Conservation (phyloP, 2,888 invertebrate species). For the Leptothorax acervorum region DNA sequence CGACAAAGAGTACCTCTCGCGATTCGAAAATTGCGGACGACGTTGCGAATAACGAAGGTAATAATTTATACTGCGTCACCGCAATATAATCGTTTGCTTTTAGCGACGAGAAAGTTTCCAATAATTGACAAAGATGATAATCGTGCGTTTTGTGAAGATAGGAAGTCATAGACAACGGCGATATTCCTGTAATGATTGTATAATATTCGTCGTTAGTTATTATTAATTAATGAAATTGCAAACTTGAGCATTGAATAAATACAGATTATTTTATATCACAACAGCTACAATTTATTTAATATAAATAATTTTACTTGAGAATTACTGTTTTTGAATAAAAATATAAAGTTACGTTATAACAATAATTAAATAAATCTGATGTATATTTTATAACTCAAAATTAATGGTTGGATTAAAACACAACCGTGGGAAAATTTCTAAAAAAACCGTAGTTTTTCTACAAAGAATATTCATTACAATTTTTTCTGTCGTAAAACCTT, state of each 20-base stretch:
- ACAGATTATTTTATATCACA: background rate
- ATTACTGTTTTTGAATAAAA: background rate
- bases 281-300: background rate
- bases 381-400: background rate
- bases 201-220: constrained; percentile 7
- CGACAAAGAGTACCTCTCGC: constrained; percentile 21
- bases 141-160: background rate
- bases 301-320: background rate
- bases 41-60: constrained; percentile 41
- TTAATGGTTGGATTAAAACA: background rate
- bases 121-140: constrained; percentile 42
- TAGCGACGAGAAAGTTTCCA: constrained; percentile 30
- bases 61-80: constrained; percentile 34
- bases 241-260: background rate
- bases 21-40: constrained; percentile 29
- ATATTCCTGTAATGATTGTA: background rate
- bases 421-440: background rate
- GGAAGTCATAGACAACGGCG: constrained; percentile 11
- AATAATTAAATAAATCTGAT: background rate
- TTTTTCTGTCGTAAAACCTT: constrained; percentile 47
- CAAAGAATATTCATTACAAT: constrained; percentile 56
- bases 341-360: background rate
- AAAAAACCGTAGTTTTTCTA: background rate
- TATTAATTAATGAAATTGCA: constrained; percentile 27
- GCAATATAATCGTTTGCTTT: constrained; percentile 41